Percentiles rank a stretch among this genome's conserved stretches.
phyloP scores from a whole-genome alignment of 2,888 invertebrate species.

The Boloria selene region DNA sequence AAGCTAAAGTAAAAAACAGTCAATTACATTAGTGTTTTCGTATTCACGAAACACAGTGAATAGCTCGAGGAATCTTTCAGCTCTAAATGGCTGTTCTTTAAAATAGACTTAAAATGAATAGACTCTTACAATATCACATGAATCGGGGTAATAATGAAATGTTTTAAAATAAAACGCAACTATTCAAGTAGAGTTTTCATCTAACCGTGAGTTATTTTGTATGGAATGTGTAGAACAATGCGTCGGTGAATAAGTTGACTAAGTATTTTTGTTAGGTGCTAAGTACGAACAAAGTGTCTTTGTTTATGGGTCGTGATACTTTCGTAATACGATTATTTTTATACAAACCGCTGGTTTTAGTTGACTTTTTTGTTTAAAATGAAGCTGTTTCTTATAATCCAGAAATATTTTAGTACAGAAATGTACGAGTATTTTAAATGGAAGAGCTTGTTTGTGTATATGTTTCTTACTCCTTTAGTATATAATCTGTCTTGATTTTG shows the following conservation, averaged over 20 bases:
- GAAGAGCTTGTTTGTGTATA: too few relatives aligned
- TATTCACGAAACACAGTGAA: slow-evolving; percentile 55
- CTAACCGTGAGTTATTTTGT: slow-evolving; percentile 11
- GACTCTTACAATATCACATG: slow-evolving; percentile 36
- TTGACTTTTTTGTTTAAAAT: too few relatives aligned
- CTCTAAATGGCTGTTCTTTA: slow-evolving; percentile 33
- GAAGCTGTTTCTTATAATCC: too few relatives aligned
- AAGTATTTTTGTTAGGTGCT: slow-evolving; percentile 7
- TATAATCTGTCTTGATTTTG: too few relatives aligned
- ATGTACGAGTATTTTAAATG: too few relatives aligned
- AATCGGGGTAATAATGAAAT: slow-evolving; percentile 37
- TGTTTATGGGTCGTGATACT: not conserved
- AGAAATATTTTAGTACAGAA: too few relatives aligned
- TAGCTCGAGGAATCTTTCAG: slow-evolving; percentile 38
- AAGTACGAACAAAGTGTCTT: slow-evolving; percentile 3
- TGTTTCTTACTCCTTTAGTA: too few relatives aligned
- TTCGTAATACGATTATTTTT: too few relatives aligned
- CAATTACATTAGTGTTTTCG: slow-evolving; percentile 73
- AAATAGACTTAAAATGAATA: slow-evolving; percentile 31
- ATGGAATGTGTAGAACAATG: slow-evolving; percentile 1
- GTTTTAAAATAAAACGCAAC: slow-evolving; percentile 29
- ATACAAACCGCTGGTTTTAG: too few relatives aligned
- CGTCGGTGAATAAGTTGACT: not conserved
- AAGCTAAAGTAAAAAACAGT: slow-evolving; percentile 51
- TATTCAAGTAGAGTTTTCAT: slow-evolving; percentile 9